These are phyloP conservation scores for Caranx ignobilis DNA, from an alignment of 2,113 vertebrate genomes.

Conservation along the genomic window DNA sequence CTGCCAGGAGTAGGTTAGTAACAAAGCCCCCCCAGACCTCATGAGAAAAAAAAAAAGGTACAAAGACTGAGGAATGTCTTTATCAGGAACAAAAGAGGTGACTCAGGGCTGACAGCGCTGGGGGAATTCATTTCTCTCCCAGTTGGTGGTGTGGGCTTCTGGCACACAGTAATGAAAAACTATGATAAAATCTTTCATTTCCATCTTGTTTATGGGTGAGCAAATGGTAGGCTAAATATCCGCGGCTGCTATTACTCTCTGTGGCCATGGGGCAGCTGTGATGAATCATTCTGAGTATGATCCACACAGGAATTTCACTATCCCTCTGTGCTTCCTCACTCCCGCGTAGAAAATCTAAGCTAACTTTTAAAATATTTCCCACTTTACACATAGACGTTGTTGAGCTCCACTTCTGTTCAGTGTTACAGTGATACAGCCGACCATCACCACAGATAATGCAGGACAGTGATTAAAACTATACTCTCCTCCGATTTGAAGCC, in stretches of 20 bases:
- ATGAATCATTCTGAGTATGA: slow-evolving; percentile 76
- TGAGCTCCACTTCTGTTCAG: slow-evolving; percentile 3
- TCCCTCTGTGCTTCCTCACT: slow-evolving; percentile 37
- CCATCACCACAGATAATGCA: neutral
- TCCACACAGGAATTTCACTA: slow-evolving; percentile 64
- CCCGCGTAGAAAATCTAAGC: slow-evolving; percentile 16
- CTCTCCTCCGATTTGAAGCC: neutral
- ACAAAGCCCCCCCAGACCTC: slow-evolving; percentile 74
- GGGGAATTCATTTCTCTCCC: slow-evolving; percentile 86
- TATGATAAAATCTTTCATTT: slow-evolving; percentile 86
- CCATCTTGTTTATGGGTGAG: slow-evolving; percentile 77
- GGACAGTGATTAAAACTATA: neutral
- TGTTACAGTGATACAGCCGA: neutral
- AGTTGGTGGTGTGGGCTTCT: slow-evolving; percentile 84
- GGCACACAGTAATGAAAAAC: slow-evolving; percentile 82
- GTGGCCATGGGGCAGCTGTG: slow-evolving; percentile 69
- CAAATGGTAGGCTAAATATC: slow-evolving; percentile 79
- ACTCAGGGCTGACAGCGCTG: slow-evolving; percentile 80
- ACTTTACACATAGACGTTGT: neutral
- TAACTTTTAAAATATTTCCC: slow-evolving; percentile 4
- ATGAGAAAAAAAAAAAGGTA: slow-evolving; percentile 65
- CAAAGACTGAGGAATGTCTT: slow-evolving; percentile 84
- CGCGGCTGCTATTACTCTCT: slow-evolving; percentile 75
- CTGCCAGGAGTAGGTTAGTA: slow-evolving; percentile 72
- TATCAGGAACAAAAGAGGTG: slow-evolving; percentile 83